Percentiles rank a stretch among this genome's conserved stretches.
Conservation (phyloP, 2,797 vertebrate genomes). For the Hippocampus kuda region DNA sequence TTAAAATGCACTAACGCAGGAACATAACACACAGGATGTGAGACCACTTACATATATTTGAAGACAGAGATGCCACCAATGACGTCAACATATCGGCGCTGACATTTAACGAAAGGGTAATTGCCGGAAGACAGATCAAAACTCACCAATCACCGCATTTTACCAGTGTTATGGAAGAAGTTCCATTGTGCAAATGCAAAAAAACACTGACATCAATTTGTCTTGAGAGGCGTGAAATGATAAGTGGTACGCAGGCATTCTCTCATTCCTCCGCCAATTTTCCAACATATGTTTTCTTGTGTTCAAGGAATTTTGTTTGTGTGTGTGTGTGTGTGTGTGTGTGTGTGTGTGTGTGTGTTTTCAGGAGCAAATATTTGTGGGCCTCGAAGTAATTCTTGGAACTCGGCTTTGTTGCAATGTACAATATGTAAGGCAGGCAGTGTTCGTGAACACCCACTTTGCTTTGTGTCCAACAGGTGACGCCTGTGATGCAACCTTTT, state of each 20-base stretch:
- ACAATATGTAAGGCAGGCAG: not conserved
- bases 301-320: not conserved
- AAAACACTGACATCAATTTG: not conserved
- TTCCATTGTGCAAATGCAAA: not conserved
- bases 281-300: not conserved
- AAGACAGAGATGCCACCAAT: not conserved
- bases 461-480: not conserved
- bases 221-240: not conserved
- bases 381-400: not conserved
- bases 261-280: not conserved
- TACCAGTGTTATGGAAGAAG: not conserved
- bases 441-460: not conserved
- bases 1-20: not conserved
- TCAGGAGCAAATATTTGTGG: not conserved
- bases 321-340: not conserved
- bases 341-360: constrained; percentile 1
- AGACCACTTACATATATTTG: not conserved
- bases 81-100: not conserved
- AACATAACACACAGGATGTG: not conserved
- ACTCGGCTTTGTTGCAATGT: not conserved
- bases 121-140: not conserved
- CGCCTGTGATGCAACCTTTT: not conserved
- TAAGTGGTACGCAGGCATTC: not conserved
- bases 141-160: not conserved
- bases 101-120: not conserved